Percentiles rank a stretch among this genome's conserved stretches.
Evolutionary conservation across 2,113 vertebrate genomes (phyloP).

Genomic region (Nerophis lumbriciformis): DNA sequence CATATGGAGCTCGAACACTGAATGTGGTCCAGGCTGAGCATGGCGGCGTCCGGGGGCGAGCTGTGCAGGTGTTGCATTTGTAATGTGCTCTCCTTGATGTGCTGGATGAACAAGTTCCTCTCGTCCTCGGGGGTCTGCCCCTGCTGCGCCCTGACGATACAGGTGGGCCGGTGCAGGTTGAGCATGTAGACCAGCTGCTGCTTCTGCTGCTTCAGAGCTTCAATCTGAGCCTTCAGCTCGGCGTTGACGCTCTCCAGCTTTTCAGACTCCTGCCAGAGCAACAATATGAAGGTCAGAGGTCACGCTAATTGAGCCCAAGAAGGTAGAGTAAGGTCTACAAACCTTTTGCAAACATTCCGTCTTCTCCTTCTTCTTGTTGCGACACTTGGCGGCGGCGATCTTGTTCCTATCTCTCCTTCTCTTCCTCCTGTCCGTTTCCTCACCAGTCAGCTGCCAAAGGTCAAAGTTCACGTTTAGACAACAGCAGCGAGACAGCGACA

Average conservation of each 20-base stretch:
- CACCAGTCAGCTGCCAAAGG: conserved; percentile 64
- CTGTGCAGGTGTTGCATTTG: conserved; percentile 71
- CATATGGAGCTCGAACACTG: conserved; percentile 25
- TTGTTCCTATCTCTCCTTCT: conserved; percentile 93
- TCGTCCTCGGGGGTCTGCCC: conserved; percentile 94
- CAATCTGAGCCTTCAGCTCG: conserved; percentile 93
- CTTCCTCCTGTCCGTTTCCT: conserved; percentile 87
- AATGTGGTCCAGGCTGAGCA: conserved; percentile 39
- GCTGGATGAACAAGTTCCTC: conserved; percentile 92
- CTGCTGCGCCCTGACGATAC: conserved; percentile 91
- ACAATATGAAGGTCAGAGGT: not conserved
- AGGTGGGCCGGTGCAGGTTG: conserved; percentile 94
- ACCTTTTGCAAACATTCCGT: conserved; percentile 92
- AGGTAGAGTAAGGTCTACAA: not conserved
- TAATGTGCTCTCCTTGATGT: conserved; percentile 88
- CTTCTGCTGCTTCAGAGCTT: conserved; percentile 95
- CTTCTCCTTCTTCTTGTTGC: conserved; percentile 98
- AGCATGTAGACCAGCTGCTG: conserved; percentile 99
- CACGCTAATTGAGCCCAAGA: not conserved
- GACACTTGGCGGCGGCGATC: conserved; percentile 91
- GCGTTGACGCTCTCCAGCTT: conserved; percentile 92
- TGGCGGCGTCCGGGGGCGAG: conserved; percentile 19
- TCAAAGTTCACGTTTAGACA: conserved; percentile 2
- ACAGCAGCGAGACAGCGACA: not conserved
- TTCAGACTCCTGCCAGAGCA: conserved; percentile 84